Conservation (phyloP, 2,797 vertebrate genomes). For the Glossophaga mutica region DNA sequence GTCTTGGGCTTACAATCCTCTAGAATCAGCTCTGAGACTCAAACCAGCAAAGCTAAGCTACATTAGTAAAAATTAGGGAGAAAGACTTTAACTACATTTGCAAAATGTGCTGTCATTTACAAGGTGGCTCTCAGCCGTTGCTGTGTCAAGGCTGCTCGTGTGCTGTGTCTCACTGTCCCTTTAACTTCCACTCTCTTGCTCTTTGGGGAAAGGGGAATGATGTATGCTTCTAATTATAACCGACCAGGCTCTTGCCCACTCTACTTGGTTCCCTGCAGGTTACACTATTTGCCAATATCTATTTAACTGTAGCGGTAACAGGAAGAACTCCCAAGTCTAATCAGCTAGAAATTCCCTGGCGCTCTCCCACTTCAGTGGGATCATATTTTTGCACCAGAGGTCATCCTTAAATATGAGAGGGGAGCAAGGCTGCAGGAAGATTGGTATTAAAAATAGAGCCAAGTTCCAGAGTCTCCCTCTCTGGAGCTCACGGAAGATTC, state of each 20-base stretch:
- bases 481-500: conserved; percentile 35
- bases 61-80: background rate
- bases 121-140: background rate
- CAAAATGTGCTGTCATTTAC: background rate
- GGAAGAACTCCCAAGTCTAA: conserved; percentile 53
- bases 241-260: conserved; percentile 33
- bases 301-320: conserved; percentile 54
- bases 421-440: background rate
- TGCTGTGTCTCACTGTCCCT: background rate
- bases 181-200: conserved; percentile 64
- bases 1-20: background rate
- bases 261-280: conserved; percentile 49
- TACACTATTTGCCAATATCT: conserved; percentile 46
- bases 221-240: conserved; percentile 72
- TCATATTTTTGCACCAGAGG: background rate
- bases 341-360: background rate
- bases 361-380: background rate
- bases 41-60: background rate
- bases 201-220: conserved; percentile 51
- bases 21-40: background rate
- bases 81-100: background rate
- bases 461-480: conserved; percentile 23
- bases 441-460: conserved; percentile 54
- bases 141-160: conserved; percentile 2
- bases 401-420: conserved; percentile 43